A percentile compares a stretch with the other conserved stretches of the same genome.
Conservation (phyloP, 1,140 invertebrate genomes). For the Papilio glaucus region DNA sequence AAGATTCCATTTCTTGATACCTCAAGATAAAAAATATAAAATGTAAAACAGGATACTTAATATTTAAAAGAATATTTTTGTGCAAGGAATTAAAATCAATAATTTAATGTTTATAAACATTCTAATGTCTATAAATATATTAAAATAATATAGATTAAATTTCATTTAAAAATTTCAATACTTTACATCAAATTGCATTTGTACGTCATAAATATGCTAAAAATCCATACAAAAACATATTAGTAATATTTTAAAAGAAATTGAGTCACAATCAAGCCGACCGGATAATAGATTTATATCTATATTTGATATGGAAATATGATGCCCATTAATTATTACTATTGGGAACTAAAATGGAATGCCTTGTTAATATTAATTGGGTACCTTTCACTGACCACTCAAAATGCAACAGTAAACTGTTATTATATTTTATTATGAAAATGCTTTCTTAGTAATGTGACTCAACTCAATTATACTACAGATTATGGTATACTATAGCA, state of each 20-base stretch:
- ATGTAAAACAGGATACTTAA: slow-evolving; percentile 27
- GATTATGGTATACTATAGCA: background rate
- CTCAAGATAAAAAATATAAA: slow-evolving; percentile 4
- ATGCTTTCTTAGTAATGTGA: background rate
- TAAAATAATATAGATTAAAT: slow-evolving; percentile 13
- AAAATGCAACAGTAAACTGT: slow-evolving; percentile 10
- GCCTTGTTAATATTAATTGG: background rate
- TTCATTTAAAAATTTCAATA: slow-evolving; percentile 27
- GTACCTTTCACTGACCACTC: background rate
- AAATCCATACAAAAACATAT: slow-evolving; percentile 36
- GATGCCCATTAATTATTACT: background rate
- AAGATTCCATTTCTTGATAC: slow-evolving; percentile 15
- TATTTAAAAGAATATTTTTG: slow-evolving; percentile 34
- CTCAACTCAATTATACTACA: background rate
- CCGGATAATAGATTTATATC: background rate
- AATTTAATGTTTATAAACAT: slow-evolving; percentile 9
- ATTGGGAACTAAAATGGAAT: background rate
- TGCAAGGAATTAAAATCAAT: slow-evolving; percentile 31
- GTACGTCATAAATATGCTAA: slow-evolving; percentile 10
- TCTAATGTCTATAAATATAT: slow-evolving; percentile 32
- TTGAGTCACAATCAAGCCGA: slow-evolving; percentile 10
- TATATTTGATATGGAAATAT: slow-evolving; percentile 7
- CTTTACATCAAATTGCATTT: slow-evolving; percentile 3
- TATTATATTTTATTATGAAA: slow-evolving; percentile 9
- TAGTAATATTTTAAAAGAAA: background rate